Conservation (phyloP, 2,113 vertebrate species). For the Triplophysa rosa region DNA sequence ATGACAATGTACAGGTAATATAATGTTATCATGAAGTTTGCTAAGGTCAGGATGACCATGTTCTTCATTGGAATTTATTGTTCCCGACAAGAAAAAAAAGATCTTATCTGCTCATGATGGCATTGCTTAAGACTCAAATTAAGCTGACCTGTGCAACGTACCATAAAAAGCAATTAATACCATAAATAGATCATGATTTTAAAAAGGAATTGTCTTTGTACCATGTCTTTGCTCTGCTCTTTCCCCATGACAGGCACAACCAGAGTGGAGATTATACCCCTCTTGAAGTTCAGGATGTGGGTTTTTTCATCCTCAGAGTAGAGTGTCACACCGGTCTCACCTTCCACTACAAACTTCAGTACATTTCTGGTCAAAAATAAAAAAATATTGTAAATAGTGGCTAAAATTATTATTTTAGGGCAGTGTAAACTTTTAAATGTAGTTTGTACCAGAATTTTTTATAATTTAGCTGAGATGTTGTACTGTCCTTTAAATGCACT, state of each 20-base stretch:
- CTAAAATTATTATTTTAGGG: not conserved
- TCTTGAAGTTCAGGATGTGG: conserved; percentile 89
- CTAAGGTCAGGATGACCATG: conserved; percentile 40
- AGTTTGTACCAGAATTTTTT: not conserved
- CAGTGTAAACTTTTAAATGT: not conserved
- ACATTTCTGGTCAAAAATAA: conserved; percentile 70
- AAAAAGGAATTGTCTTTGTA: conserved; percentile 38
- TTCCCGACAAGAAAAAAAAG: not conserved
- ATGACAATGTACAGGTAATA: no score
- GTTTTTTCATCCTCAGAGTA: conserved; percentile 79
- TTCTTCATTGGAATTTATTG: conserved; percentile 6
- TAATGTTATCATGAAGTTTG: no score
- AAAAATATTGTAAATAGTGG: not conserved
- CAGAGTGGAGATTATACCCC: conserved; percentile 88
- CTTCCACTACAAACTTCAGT: conserved; percentile 76
- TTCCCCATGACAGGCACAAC: conserved; percentile 75
- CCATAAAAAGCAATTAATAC: not conserved
- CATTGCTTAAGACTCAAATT: not conserved
- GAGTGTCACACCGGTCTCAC: conserved; percentile 70
- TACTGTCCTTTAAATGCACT: not conserved
- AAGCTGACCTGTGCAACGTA: not conserved
- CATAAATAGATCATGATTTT: not conserved
- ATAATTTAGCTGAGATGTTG: not conserved
- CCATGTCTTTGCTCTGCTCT: conserved; percentile 62
- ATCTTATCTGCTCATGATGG: conserved; percentile 52